phyloP scores from a whole-genome alignment of 1,140 invertebrate genomes.

The Heliconius hewitsoni region DNA sequence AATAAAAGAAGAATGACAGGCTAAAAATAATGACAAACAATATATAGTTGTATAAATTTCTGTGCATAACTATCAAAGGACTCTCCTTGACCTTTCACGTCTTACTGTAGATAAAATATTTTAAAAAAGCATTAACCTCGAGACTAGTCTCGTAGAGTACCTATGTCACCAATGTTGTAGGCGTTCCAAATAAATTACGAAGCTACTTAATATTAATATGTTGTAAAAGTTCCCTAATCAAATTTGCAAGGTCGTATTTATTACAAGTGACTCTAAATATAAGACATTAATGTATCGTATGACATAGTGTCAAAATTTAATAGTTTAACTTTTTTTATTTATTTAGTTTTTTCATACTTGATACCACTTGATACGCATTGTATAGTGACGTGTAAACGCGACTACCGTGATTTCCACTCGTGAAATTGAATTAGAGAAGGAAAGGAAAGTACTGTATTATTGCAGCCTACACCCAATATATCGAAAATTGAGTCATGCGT shows the following conservation, averaged over 20 bases:
- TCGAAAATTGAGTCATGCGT: too few relatives aligned
- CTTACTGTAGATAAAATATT: neutral
- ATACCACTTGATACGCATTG: too few relatives aligned
- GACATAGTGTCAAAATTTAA: neutral
- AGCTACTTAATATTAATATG: neutral
- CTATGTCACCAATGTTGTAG: neutral
- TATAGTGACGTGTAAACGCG: too few relatives aligned
- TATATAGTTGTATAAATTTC: neutral
- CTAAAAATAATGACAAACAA: too few relatives aligned
- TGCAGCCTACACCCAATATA: too few relatives aligned
- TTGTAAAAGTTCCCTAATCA: slow-evolving; percentile 3
- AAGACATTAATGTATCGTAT: neutral
- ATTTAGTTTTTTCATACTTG: too few relatives aligned
- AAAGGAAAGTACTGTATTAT: too few relatives aligned
- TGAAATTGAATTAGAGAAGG: too few relatives aligned
- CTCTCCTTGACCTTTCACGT: neutral
- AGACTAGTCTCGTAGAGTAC: neutral
- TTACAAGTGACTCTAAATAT: neutral
- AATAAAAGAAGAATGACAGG: neutral
- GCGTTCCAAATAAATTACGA: neutral
- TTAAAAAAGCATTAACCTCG: neutral
- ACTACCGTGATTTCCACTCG: too few relatives aligned
- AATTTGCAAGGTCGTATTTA: neutral
- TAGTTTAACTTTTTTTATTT: too few relatives aligned
- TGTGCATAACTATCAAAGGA: neutral